Conservation (phyloP, 1,140 invertebrate species). For the Meloidogyne exigua region DNA sequence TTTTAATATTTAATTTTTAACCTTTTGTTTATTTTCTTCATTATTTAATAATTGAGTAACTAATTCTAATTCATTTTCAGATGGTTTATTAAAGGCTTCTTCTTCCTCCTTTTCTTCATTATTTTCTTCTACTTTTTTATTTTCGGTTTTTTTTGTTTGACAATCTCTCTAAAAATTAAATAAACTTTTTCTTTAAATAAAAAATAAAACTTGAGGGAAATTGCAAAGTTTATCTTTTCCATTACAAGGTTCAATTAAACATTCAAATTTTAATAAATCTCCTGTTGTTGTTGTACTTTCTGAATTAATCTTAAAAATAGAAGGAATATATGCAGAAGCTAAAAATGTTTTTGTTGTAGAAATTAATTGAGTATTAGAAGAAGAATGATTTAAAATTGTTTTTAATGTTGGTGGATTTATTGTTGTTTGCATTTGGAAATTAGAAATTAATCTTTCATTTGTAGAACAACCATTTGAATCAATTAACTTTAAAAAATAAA, state of each 20-base stretch:
- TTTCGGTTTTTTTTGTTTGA: neutral
- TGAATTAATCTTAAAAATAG: conserved; percentile 13
- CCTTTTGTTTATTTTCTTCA: neutral
- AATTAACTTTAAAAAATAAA: conserved; percentile 5
- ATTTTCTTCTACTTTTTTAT: neutral
- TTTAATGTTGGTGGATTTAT: neutral
- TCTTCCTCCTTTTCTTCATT: neutral
- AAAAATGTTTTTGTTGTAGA: conserved; percentile 13
- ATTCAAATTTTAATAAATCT: conserved; percentile 18
- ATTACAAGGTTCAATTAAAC: conserved; percentile 15
- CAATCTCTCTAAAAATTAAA: conserved; percentile 18
- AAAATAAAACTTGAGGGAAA: neutral
- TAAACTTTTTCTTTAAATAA: neutral
- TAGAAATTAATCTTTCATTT: conserved; percentile 5
- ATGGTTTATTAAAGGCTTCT: neutral
- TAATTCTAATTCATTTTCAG: neutral
- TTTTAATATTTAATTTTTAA: neutral
- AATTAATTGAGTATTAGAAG: neutral
- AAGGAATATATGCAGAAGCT: conserved; percentile 20
- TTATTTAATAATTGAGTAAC: neutral
- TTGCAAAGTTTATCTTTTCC: conserved; percentile 9
- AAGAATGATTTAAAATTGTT: neutral
- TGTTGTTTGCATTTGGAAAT: conserved; percentile 10
- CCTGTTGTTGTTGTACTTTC: conserved; percentile 7
- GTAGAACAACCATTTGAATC: conserved; percentile 21